Percentiles rank a stretch among this genome's conserved stretches.
Evolutionary conservation across 2,113 vertebrate species (phyloP).

Genomic region (Spermophilus dauricus): DNA sequence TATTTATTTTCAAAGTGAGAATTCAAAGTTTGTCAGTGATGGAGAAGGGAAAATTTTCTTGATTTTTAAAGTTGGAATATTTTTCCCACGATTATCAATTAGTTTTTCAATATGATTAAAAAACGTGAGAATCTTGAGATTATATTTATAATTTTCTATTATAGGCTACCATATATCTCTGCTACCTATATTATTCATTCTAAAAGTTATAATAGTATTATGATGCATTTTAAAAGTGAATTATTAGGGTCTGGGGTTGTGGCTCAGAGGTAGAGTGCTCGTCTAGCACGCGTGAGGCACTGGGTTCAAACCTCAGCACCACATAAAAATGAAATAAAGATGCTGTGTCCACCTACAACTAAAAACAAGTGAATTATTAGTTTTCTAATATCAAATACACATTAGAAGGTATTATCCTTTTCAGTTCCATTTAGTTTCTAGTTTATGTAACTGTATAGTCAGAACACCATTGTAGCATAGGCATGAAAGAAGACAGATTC

Average conservation of each 20-base stretch:
- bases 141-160: background rate
- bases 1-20: background rate
- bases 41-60: background rate
- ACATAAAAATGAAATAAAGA: too few species aligned
- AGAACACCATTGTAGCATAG: background rate
- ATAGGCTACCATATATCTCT: background rate
- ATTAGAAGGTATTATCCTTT: background rate
- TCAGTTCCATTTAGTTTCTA: background rate
- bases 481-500: background rate
- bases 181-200: background rate
- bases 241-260: background rate
- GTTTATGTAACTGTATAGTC: background rate
- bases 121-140: background rate
- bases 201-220: background rate
- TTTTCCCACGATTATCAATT: background rate
- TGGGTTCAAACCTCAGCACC: too few species aligned
- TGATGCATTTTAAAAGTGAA: background rate
- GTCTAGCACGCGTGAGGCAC: too few species aligned
- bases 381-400: background rate
- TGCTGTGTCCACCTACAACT: too few species aligned
- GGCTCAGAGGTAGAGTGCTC: too few species aligned
- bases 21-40: background rate
- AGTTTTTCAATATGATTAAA: background rate
- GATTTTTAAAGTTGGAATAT: slow-evolving; percentile 18
- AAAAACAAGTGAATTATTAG: background rate